Evolutionary conservation across 2,888 invertebrate genomes (phyloP), one percentile per base, ranked within the genome.

Genomic region (Platycnemis pennipes): DNA sequence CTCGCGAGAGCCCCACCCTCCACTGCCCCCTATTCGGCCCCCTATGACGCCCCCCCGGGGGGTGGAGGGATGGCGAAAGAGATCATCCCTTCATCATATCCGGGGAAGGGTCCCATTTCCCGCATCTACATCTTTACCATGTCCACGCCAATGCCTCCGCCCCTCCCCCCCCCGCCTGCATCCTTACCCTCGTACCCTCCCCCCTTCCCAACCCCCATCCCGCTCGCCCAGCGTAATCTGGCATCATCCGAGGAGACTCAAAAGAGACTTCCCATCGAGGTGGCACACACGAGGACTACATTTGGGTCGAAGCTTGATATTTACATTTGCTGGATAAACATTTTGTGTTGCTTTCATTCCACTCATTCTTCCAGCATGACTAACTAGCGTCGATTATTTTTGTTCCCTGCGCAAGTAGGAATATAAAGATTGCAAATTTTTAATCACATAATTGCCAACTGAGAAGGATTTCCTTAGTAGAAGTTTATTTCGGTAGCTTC

Each of bases 31-130:
- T n/a, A 45, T 5, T 45, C 87, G 19, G 11, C 26, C 45, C 8
- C n/a, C 87, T 22, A 22, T 45, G 8, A 8, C 63, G 63, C 7
- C n/a, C n/a, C n/a, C n/a, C n/a, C 63, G 63, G n/a, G 7, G 44
- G 86, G 86, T 37, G 37, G 44, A 42, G 42, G 42, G 86, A 44
- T 45, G 87, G 45, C 45, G 26, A 87, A 87, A 87, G 87, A 87
- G 87, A 87, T 87, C 87, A 87, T 87, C 45, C 46, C 87, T 87
- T 87, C 87, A 87, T 87, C 87, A 87, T 87, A 87, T 87, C 87
- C 87, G 26, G 46, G 46, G 37, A 37, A 46, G 87, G 44, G 45
- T 77, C 77, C 7, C 87, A 87, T 46, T 45, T 87, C n/a, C 87
- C 44, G 87, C 87, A 45, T 87, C 87, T 46, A 87, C 46, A 87